A percentile compares a stretch with the other conserved stretches of the same genome.
These are phyloP conservation scores for Thamnaconus septentrionalis DNA, from an alignment of 2,113 vertebrate genomes.

Conservation along the genomic window DNA sequence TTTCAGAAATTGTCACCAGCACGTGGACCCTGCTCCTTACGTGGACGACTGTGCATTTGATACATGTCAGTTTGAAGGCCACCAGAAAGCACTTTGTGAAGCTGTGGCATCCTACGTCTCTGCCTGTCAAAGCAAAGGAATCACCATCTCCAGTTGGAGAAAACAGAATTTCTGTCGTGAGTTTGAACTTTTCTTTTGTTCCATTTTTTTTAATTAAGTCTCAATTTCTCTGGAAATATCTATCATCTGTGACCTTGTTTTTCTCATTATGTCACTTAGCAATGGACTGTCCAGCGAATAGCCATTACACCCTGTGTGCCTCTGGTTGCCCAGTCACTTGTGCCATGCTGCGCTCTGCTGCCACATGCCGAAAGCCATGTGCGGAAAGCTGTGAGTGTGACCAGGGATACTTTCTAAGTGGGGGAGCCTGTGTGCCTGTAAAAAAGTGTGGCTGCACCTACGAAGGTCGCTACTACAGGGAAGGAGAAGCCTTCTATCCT, in stretches of 20 bases:
- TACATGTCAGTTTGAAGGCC: conserved; percentile 57
- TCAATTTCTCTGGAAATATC: neutral
- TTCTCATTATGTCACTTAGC: conserved; percentile 57
- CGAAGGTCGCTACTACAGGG: conserved; percentile 71
- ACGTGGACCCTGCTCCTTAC: conserved; percentile 55
- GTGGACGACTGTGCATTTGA: conserved; percentile 68
- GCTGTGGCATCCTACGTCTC: conserved; percentile 59
- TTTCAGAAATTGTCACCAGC: conserved; percentile 57
- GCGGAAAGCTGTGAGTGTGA: conserved; percentile 80
- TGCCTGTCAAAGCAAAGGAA: conserved; percentile 61
- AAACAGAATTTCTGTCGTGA: conserved; percentile 65
- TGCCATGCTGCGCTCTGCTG: conserved; percentile 13
- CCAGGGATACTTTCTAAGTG: conserved; percentile 67
- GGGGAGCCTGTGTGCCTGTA: conserved; percentile 72
- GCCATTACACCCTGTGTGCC: conserved; percentile 77
- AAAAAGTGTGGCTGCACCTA: conserved; percentile 78
- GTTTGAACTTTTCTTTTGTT: conserved; percentile 31
- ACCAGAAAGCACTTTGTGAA: conserved; percentile 49
- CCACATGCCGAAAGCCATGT: conserved; percentile 65
- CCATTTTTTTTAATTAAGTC: neutral
- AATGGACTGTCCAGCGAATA: conserved; percentile 71
- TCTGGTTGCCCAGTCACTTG: conserved; percentile 71
- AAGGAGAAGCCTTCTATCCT: conserved; percentile 66
- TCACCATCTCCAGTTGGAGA: conserved; percentile 63
- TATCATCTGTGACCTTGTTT: neutral